Percentiles rank a stretch among this genome's conserved stretches.
phyloP scores from a whole-genome alignment of 2,888 invertebrate genomes.

The Thysanoteuthis rhombus region DNA sequence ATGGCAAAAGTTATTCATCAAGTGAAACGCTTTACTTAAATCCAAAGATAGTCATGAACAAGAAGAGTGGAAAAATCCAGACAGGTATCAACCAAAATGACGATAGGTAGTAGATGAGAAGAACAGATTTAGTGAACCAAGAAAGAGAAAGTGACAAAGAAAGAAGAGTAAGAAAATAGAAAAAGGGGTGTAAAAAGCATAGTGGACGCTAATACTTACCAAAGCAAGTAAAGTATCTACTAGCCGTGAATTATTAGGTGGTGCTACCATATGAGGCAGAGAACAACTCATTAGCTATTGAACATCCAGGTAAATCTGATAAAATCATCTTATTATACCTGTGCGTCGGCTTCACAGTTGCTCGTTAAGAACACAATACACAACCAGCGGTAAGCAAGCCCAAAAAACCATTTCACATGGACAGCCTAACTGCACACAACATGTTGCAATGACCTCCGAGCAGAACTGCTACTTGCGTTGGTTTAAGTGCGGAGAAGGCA shows the following conservation, averaged over 20 bases:
- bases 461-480: neutral
- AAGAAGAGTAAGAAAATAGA: neutral
- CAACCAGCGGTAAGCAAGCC: neutral
- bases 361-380: neutral
- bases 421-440: neutral
- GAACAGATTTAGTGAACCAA: neutral
- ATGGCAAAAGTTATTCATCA: too few species aligned
- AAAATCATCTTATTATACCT: neutral
- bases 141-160: neutral
- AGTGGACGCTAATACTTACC: neutral
- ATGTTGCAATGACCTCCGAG: neutral
- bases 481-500: neutral
- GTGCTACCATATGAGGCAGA: neutral
- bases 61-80: neutral
- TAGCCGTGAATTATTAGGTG: neutral
- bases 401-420: neutral
- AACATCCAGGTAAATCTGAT: slow-evolving; percentile 12
- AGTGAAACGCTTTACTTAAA: too few species aligned
- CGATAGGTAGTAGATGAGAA: neutral
- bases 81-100: neutral
- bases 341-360: neutral
- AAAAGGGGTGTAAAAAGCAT: neutral
- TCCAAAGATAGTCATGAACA: neutral
- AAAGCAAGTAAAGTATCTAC: neutral
- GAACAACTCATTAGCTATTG: slow-evolving; percentile 12